phyloP scores from a whole-genome alignment of 2,888 invertebrate species.

The Cancer borealis region DNA sequence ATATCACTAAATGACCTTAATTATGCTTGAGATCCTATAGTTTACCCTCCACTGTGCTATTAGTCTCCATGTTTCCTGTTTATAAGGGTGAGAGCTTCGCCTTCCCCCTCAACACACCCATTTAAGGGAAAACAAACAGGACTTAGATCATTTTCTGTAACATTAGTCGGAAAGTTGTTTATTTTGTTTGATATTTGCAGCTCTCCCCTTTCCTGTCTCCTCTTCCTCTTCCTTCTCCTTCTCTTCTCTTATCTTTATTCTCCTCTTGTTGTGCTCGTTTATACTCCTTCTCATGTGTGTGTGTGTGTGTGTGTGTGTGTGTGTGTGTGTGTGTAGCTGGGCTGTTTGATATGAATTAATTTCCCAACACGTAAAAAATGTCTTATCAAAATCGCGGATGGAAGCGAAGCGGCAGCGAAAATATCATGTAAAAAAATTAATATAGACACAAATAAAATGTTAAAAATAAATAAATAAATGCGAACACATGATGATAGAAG shows the following conservation, averaged over 20 bases:
- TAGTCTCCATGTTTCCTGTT: neutral
- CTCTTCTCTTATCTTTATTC: too few relatives aligned
- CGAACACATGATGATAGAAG: too few relatives aligned
- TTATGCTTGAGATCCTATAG: neutral
- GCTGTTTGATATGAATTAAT: neutral
- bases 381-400: too few relatives aligned
- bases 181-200: neutral
- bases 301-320: neutral
- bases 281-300: neutral
- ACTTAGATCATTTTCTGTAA: neutral
- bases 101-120: neutral
- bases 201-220: neutral
- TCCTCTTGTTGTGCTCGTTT: neutral
- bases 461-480: too few relatives aligned
- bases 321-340: neutral
- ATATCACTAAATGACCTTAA: neutral
- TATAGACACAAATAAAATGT: too few relatives aligned
- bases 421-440: too few relatives aligned
- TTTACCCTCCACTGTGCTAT: neutral
- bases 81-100: neutral
- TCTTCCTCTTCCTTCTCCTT: neutral
- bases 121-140: neutral
- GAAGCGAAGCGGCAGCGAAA: too few relatives aligned
- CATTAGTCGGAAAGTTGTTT: neutral
- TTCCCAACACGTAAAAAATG: too few relatives aligned